Evolutionary conservation across 1,140 invertebrate genomes (phyloP), one percentile per base, ranked within the genome.

Genomic region (Globodera rostochiensis): DNA sequence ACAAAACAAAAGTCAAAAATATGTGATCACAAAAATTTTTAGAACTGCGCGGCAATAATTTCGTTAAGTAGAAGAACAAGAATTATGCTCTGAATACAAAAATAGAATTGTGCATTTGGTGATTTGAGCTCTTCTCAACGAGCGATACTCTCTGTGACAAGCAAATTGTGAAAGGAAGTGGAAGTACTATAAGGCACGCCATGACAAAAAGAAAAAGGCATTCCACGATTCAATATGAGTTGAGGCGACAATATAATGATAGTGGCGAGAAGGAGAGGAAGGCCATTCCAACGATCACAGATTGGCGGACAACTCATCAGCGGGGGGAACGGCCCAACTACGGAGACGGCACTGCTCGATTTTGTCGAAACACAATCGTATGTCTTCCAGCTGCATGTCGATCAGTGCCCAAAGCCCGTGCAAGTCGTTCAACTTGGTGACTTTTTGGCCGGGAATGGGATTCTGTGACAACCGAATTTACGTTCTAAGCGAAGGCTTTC

Each of bases 351-450:
- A 74, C 50, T 80, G 71, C 80, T 82, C 81, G 21, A 82, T 60
- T n/a, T 25, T 19, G 47, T 82, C 73, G 80, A 82, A 82, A 67
- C 53, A 74, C 2, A 47, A n/a, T 21, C 81, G 81, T 49, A 82
- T 82, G 53, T 82, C 81, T 36, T 82, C 81, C 53, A 82, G 50
- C 45, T 82, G 81, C 66, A 82, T 82, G 8, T 82, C 78, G 19
- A 82, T 74, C 46, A 82, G 69, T 19, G 80, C 53, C 81, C 81
- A 82, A 60, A 82, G 78, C 25, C 80, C 81, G 50, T 82, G 79
- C 46, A 82, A 80, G 64, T 82, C 81, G 47, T 82, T 67, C 47
- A 82, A 49, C 19, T 69, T 82, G 50, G 81, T 82, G 45, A 78
- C 19, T 25, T 82, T 82, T 57, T 82, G 46, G 21, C 60, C 50